phyloP scores from a whole-genome alignment of 2,113 vertebrate species.

The Ceyx melanurus region DNA sequence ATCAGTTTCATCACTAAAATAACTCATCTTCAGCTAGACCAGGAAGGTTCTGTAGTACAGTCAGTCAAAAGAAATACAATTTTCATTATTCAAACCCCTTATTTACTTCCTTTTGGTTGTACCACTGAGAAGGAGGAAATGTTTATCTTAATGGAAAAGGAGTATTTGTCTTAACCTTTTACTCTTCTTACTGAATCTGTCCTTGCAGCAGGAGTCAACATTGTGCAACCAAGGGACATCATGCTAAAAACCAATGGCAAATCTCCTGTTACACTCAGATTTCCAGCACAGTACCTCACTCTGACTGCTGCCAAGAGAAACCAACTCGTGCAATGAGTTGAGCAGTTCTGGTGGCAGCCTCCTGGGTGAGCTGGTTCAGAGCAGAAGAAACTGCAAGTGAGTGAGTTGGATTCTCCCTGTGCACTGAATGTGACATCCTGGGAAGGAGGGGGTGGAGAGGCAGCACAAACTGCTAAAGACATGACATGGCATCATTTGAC shows the following conservation, averaged over 20 bases:
- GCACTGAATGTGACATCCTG: neutral
- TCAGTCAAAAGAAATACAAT: neutral
- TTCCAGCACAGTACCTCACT: neutral
- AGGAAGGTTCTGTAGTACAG: neutral
- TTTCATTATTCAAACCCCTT: neutral
- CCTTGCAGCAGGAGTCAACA: neutral
- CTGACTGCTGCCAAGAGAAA: neutral
- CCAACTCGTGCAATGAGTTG: neutral
- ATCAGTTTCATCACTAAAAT: neutral
- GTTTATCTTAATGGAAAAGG: neutral
- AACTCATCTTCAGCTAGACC: neutral
- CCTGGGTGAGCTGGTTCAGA: too few relatives aligned
- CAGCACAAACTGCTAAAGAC: neutral
- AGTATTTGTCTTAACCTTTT: neutral
- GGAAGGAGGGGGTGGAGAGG: fast-evolving
- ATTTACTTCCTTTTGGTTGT: neutral
- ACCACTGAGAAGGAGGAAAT: neutral
- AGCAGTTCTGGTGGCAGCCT: neutral
- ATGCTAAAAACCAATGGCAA: neutral
- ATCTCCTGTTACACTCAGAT: neutral
- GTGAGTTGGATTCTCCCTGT: neutral
- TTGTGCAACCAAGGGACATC: neutral
- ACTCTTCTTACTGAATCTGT: neutral
- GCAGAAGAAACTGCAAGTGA: neutral
- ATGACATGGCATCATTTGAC: neutral